Evolutionary conservation across 2,888 invertebrate genomes (phyloP).

Genomic region (Punctoribates punctum): DNA sequence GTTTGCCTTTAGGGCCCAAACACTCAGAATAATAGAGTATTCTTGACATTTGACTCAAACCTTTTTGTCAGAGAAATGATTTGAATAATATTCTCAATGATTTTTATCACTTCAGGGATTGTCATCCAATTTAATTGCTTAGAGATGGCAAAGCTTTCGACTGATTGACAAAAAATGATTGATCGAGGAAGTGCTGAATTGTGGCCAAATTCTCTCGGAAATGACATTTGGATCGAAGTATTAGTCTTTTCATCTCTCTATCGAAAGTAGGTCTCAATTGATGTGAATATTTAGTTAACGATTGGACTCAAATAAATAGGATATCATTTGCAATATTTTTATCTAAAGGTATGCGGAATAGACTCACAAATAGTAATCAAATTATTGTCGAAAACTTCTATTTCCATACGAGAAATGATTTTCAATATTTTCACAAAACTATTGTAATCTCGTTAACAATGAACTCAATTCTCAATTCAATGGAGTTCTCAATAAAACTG

Average conservation of each 20-base stretch:
- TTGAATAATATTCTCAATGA: no score
- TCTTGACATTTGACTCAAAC: no score
- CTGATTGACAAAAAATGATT: background rate
- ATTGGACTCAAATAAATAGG: background rate
- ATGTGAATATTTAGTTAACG: background rate
- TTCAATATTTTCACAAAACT: no score
- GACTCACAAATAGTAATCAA: background rate
- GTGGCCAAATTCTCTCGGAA: background rate
- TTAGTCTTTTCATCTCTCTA: background rate
- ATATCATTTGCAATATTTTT: background rate
- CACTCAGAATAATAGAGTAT: no score
- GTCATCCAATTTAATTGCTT: no score
- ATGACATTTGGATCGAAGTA: background rate
- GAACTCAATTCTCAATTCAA: no score
- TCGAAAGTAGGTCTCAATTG: conserved; percentile 8
- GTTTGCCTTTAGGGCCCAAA: background rate
- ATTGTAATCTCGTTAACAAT: no score
- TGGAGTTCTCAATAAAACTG: no score
- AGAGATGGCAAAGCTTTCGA: background rate
- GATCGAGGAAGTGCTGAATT: background rate
- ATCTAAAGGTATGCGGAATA: background rate
- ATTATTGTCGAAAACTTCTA: no score
- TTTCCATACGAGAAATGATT: no score
- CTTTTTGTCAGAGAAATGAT: no score
- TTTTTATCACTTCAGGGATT: no score